Conservation (phyloP, 2,888 invertebrate species). For the Amblyjoppa fuscipennis region DNA sequence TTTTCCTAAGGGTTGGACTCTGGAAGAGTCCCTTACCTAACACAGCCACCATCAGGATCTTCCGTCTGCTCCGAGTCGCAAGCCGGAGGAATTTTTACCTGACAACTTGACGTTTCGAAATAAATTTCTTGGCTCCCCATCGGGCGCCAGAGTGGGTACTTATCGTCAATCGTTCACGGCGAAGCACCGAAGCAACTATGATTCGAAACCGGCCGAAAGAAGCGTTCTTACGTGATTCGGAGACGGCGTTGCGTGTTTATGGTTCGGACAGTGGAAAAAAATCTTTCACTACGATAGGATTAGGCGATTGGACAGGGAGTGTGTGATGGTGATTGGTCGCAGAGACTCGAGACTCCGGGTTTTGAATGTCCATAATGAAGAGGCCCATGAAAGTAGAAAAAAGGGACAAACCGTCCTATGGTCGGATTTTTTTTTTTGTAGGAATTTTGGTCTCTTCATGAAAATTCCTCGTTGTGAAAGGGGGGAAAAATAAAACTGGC, state of each 20-base stretch:
- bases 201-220: not conserved
- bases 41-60: not conserved
- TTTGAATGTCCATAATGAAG: slow-evolving; percentile 54
- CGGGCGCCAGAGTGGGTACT: not conserved
- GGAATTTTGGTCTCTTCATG: slow-evolving; percentile 20
- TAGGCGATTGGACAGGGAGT: not conserved
- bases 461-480: slow-evolving; percentile 28
- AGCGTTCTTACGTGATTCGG: slow-evolving; percentile 2
- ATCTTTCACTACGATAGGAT: slow-evolving; percentile 34
- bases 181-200: slow-evolving; percentile 5
- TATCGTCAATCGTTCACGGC: slow-evolving; percentile 46
- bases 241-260: slow-evolving; percentile 8
- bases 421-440: slow-evolving; percentile 20
- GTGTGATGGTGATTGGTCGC: slow-evolving; percentile 38
- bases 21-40: not conserved
- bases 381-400: slow-evolving; percentile 60
- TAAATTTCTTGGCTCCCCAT: slow-evolving; percentile 12
- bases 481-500: slow-evolving; percentile 16
- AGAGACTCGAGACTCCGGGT: slow-evolving; percentile 50
- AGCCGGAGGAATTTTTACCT: slow-evolving; percentile 44
- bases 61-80: slow-evolving; percentile 3
- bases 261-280: not conserved
- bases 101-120: slow-evolving; percentile 15
- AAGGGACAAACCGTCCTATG: slow-evolving; percentile 33
- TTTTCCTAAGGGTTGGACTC: slow-evolving; percentile 29